Percentiles rank a stretch among this genome's conserved stretches.
Evolutionary conservation across 2,888 invertebrate genomes (phyloP).

Genomic region (Acrocyrtus sp.): DNA sequence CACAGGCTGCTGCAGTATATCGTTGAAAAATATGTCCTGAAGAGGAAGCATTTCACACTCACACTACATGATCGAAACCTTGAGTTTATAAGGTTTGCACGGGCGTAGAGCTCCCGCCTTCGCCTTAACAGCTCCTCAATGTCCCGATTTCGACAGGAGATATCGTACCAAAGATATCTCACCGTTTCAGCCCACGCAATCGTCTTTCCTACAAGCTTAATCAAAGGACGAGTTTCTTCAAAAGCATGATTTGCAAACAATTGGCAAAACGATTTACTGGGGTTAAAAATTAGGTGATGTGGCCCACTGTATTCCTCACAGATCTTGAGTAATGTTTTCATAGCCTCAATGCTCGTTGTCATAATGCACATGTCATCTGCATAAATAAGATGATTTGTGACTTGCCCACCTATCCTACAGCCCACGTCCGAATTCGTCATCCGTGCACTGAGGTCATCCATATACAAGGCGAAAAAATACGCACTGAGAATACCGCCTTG

Average conservation of each 20-base stretch:
- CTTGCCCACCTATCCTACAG: not conserved
- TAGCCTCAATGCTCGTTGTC: not conserved
- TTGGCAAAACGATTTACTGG: slow-evolving; percentile 21
- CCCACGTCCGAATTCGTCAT: not conserved
- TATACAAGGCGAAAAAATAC: not conserved
- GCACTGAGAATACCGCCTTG: slow-evolving; percentile 11
- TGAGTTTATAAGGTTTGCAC: not conserved
- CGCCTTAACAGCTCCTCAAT: not conserved
- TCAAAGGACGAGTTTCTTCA: not conserved
- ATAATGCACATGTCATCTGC: slow-evolving; percentile 6
- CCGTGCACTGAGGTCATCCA: not conserved
- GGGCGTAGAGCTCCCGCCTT: not conserved
- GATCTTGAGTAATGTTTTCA: not conserved
- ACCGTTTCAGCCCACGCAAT: not conserved
- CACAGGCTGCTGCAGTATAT: slow-evolving; percentile 15
- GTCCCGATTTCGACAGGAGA: slow-evolving; percentile 1
- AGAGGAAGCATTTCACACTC: not conserved
- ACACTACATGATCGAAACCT: not conserved
- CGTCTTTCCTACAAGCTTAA: not conserved
- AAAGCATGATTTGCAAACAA: not conserved
- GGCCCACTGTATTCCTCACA: not conserved
- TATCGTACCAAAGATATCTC: slow-evolving; percentile 6
- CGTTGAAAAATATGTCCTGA: slow-evolving; percentile 4
- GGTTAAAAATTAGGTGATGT: slow-evolving; percentile 23
- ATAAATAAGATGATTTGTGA: not conserved